Evolutionary conservation across 2,888 invertebrate species (phyloP).

Genomic region (Lingula anatina): DNA sequence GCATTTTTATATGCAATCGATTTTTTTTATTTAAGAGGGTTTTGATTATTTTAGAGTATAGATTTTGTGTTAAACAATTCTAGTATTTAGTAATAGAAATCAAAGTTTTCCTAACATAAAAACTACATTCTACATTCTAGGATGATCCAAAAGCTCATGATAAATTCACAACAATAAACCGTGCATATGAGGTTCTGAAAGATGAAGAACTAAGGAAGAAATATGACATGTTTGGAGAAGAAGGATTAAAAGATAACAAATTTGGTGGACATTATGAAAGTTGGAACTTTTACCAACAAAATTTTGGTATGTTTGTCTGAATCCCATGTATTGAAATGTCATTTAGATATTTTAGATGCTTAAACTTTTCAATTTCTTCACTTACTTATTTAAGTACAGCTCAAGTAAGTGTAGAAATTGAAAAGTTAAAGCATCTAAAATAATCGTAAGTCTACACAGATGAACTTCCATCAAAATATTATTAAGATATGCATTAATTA

Average conservation of each 20-base stretch:
- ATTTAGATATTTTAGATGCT: no score
- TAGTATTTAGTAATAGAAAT: neutral
- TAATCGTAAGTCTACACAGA: neutral
- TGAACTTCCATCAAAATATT: no score
- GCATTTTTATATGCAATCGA: no score
- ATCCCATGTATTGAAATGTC: no score
- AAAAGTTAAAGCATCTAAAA: no score
- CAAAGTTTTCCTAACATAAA: neutral
- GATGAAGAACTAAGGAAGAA: slow-evolving; percentile 72
- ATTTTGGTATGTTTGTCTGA: slow-evolving; percentile 63
- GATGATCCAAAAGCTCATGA: slow-evolving; percentile 69
- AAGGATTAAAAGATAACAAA: slow-evolving; percentile 60
- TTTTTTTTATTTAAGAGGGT: no score
- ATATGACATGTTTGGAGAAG: slow-evolving; percentile 76
- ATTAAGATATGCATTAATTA: neutral
- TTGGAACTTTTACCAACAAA: slow-evolving; percentile 73
- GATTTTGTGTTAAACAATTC: neutral
- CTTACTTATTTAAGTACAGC: no score
- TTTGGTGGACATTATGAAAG: slow-evolving; percentile 69
- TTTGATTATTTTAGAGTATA: neutral
- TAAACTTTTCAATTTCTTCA: no score
- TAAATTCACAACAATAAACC: slow-evolving; percentile 72
- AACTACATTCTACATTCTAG: slow-evolving; percentile 53
- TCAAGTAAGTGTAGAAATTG: no score
- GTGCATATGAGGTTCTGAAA: slow-evolving; percentile 81